Percentiles rank a stretch among this genome's conserved stretches.
These are phyloP conservation scores for Numenius arquata DNA, from an alignment of 2,113 vertebrate genomes.

Conservation along the genomic window DNA sequence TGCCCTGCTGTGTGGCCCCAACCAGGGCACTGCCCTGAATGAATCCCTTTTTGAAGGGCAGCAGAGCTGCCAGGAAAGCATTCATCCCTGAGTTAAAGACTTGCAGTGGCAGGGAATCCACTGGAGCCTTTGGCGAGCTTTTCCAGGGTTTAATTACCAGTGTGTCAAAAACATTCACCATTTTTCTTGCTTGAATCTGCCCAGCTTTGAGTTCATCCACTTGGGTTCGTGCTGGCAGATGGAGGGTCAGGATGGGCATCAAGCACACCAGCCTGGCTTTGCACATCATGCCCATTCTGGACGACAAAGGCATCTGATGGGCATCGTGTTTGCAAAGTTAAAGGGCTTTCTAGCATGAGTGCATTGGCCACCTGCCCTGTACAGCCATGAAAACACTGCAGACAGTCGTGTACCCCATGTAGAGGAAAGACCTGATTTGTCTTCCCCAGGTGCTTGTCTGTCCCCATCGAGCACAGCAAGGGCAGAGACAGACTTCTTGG, in stretches of 20 bases:
- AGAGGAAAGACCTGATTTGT: neutral
- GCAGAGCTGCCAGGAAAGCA: neutral
- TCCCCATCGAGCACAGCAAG: neutral
- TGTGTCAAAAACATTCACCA: neutral
- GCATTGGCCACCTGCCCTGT: neutral
- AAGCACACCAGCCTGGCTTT: neutral
- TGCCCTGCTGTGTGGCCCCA: neutral
- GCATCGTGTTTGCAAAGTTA: neutral
- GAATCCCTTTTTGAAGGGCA: neutral
- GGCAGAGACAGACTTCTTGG: neutral
- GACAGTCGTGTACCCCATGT: neutral
- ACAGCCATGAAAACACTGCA: neutral
- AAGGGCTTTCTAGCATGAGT: neutral
- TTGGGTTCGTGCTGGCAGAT: neutral
- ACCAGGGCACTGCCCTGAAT: neutral
- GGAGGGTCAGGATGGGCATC: fast-evolving
- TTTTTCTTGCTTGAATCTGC: neutral
- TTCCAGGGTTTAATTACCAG: neutral
- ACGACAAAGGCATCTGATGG: fast-evolving
- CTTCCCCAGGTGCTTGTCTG: neutral
- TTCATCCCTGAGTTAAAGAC: neutral
- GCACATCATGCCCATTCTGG: neutral
- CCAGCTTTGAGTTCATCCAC: fast-evolving
- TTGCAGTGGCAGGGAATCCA: neutral
- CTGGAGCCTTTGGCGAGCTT: neutral